These are phyloP conservation scores for Erebia aethiops DNA, from an alignment of 2,888 invertebrate genomes.

Conservation along the genomic window DNA sequence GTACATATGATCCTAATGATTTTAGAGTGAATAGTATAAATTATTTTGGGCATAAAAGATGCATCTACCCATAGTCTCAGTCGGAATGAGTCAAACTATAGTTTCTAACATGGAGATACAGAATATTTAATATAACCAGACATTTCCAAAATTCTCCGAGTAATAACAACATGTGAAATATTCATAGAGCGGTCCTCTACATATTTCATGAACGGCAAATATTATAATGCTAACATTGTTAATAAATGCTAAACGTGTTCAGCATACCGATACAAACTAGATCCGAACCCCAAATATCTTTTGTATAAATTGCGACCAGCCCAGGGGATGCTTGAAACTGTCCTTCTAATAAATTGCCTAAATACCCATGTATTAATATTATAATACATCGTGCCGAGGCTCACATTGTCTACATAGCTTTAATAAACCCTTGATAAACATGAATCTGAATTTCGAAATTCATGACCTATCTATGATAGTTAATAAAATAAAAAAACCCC, in stretches of 20 bases:
- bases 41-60: too few species aligned
- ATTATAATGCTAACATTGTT: conserved; percentile 33
- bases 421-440: not conserved
- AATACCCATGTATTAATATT: conserved; percentile 30
- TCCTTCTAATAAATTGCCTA: conserved; percentile 33
- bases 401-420: conserved; percentile 5
- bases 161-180: conserved; percentile 21
- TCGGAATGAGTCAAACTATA: not conserved
- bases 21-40: too few species aligned
- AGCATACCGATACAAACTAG: conserved; percentile 44
- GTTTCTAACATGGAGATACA: not conserved
- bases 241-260: conserved; percentile 44
- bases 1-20: too few species aligned
- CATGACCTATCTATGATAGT: not conserved
- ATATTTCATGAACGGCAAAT: conserved; percentile 26
- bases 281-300: conserved; percentile 40
- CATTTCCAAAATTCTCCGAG: conserved; percentile 5
- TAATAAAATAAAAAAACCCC: not conserved
- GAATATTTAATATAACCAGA: not conserved
- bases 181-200: conserved; percentile 14
- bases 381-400: conserved; percentile 7
- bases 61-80: not conserved
- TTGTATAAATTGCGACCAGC: conserved; percentile 37
- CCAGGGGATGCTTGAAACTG: conserved; percentile 35
- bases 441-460: conserved; percentile 13